These are phyloP conservation scores for Amblyopsis hoosieri DNA, from an alignment of 2,797 vertebrate genomes.

Conservation along the genomic window DNA sequence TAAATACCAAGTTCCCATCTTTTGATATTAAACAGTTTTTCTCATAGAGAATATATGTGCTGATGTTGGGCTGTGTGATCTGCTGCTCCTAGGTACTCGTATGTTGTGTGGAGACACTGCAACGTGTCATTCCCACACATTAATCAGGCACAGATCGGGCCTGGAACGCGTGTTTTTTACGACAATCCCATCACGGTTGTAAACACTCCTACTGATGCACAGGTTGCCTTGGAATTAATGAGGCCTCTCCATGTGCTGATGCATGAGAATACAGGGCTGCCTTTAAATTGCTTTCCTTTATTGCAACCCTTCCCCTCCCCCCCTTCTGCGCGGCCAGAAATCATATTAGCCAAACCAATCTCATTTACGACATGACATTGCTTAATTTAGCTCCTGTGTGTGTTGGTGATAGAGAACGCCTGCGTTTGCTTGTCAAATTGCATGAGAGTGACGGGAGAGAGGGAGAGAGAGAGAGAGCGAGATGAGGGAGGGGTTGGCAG, in stretches of 20 bases:
- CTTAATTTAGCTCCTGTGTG: slow-evolving; percentile 61
- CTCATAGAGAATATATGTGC: slow-evolving; percentile 34
- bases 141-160: slow-evolving; percentile 28
- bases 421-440: slow-evolving; percentile 22
- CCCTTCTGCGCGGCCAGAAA: slow-evolving; percentile 50
- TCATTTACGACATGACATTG: slow-evolving; percentile 69
- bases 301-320: slow-evolving; percentile 32
- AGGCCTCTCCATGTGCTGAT: slow-evolving; percentile 69
- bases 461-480: not conserved
- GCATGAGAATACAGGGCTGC: slow-evolving; percentile 53
- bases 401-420: slow-evolving; percentile 19
- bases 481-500: not conserved
- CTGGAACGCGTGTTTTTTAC: slow-evolving; percentile 22
- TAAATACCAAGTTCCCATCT: too few species aligned
- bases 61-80: slow-evolving; percentile 12
- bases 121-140: slow-evolving; percentile 32
- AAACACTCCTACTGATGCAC: slow-evolving; percentile 73
- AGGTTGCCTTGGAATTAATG: slow-evolving; percentile 75
- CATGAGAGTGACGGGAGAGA: not conserved
- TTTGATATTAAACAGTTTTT: slow-evolving; percentile 20
- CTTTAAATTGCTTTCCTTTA: slow-evolving; percentile 72
- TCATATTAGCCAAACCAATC: slow-evolving; percentile 73
- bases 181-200: slow-evolving; percentile 68
- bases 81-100: not conserved
- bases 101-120: slow-evolving; percentile 40